Conservation (phyloP, 2,113 vertebrate genomes). For the Hippolais icterina region DNA sequence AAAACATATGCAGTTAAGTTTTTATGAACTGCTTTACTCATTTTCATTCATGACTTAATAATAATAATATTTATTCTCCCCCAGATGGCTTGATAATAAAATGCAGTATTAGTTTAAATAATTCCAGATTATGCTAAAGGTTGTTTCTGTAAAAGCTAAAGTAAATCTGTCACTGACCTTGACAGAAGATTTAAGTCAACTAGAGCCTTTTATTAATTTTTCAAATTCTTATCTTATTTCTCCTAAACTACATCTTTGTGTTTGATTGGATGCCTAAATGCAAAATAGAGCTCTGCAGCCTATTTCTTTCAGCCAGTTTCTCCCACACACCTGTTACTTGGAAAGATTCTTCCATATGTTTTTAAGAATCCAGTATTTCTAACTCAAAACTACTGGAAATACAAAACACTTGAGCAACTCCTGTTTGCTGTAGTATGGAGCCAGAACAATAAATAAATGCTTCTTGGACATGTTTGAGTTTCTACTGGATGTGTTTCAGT, state of each 20-base stretch:
- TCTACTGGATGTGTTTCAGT: background rate
- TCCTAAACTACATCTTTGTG: background rate
- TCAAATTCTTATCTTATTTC: background rate
- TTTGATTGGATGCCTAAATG: background rate
- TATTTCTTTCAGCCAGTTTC: background rate
- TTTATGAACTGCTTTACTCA: slow-evolving; percentile 3
- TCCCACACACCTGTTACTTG: background rate
- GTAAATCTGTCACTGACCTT: background rate
- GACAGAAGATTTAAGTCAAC: background rate
- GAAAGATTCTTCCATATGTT: background rate
- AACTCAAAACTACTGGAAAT: background rate
- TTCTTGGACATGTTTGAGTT: background rate
- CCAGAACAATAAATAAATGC: background rate
- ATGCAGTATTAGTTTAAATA: background rate
- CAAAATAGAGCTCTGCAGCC: background rate
- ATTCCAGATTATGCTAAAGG: background rate
- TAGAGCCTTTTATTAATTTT: background rate
- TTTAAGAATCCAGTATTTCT: background rate
- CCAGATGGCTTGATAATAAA: background rate
- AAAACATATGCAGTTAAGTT: background rate
- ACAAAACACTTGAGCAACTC: background rate
- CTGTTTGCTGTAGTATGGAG: background rate
- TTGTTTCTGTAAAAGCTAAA: background rate
- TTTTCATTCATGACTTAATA: background rate
- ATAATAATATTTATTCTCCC: background rate